Percentiles rank a stretch among this genome's conserved stretches.
Evolutionary conservation across 2,113 vertebrate species (phyloP).

Genomic region (Microtus montanus): DNA sequence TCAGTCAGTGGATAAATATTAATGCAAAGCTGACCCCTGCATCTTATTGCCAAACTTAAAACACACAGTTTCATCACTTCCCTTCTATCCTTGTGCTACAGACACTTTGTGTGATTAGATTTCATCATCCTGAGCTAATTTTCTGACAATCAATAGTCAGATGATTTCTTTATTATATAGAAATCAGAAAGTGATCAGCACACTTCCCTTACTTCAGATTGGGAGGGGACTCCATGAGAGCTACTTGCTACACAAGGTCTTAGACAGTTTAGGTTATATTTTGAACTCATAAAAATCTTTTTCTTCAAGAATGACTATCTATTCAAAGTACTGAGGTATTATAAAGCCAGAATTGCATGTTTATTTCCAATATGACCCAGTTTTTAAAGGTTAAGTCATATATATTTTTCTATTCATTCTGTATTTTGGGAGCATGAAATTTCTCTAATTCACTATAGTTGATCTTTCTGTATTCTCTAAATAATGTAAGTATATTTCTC

Average conservation of each 20-base stretch:
- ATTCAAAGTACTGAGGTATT: neutral
- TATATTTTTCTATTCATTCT: neutral
- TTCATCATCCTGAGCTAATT: neutral
- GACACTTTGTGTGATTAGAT: neutral
- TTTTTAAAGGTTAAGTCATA: neutral
- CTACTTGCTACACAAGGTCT: neutral
- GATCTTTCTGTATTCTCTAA: constrained; percentile 3
- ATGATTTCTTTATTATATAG: neutral
- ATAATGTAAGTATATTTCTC: constrained; percentile 17
- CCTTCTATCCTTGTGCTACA: neutral
- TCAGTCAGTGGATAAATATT: neutral
- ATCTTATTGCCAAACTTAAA: neutral
- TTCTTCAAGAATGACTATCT: neutral
- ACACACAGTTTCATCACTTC: neutral
- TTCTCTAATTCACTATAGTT: neutral
- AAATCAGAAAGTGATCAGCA: neutral
- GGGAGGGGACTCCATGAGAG: neutral
- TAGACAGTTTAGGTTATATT: neutral
- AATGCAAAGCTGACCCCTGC: neutral
- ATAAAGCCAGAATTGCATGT: neutral
- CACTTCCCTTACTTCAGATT: neutral
- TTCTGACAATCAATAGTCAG: neutral
- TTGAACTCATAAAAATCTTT: constrained; percentile 1
- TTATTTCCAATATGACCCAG: neutral
- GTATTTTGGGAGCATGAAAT: neutral